These are phyloP conservation scores for Anguilla anguilla DNA, from an alignment of 2,797 vertebrate species.

Conservation along the genomic window DNA sequence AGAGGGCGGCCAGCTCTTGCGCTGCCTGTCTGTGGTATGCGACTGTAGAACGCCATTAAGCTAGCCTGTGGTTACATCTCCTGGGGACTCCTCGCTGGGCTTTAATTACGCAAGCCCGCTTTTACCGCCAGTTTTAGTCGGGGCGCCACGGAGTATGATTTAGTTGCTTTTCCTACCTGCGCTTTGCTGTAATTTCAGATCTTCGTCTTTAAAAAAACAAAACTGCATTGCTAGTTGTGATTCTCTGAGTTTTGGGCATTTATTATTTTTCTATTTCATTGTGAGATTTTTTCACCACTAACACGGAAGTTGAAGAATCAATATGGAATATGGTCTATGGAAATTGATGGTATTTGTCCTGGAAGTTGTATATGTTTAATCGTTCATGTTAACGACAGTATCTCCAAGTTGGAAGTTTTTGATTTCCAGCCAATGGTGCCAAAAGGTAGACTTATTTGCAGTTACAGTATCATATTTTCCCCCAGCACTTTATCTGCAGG, in stretches of 20 bases:
- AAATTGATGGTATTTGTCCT: background rate
- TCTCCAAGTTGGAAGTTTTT: background rate
- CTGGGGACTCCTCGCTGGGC: background rate
- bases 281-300: background rate
- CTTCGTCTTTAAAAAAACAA: background rate
- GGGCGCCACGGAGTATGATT: background rate
- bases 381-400: background rate
- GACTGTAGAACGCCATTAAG: background rate
- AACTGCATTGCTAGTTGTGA: too few relatives aligned
- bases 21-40: background rate
- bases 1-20: background rate
- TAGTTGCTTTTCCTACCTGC: background rate
- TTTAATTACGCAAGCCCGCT: background rate
- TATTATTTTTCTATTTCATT: background rate
- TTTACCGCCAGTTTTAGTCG: background rate
- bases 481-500: too few relatives aligned
- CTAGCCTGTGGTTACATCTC: background rate
- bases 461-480: too few relatives aligned
- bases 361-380: background rate
- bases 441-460: background rate
- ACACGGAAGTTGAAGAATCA: background rate
- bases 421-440: background rate
- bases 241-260: background rate
- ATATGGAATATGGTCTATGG: background rate
- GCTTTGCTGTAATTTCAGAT: background rate